phyloP scores from a whole-genome alignment of 2,888 invertebrate genomes.

The Deladenus siricidicola region DNA sequence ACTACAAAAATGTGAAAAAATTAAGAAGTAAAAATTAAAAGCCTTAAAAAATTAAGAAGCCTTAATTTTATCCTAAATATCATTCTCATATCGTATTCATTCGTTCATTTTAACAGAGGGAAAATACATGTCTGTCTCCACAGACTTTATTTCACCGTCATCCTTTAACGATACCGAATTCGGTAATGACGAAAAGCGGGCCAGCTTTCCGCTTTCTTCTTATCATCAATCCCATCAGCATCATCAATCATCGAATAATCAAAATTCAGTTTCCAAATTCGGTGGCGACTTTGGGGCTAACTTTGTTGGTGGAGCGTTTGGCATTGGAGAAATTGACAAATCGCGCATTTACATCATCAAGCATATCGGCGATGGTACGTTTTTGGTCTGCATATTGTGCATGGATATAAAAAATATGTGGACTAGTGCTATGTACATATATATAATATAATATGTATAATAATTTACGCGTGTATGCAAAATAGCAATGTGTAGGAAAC shows the following conservation, averaged over 20 bases:
- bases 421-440: no score
- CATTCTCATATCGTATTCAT: no score
- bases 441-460: background rate
- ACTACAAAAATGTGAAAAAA: no score
- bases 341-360: conserved; percentile 9
- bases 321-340: background rate
- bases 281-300: background rate
- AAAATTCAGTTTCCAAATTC: background rate
- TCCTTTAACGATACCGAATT: no score
- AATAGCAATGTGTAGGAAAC: conserved; percentile 15
- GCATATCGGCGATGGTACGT: conserved; percentile 15
- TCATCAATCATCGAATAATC: background rate
- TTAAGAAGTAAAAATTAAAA: background rate
- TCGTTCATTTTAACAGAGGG: background rate
- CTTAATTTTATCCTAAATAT: background rate
- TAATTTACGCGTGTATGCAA: no score
- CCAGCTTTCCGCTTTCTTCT: background rate
- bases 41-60: no score
- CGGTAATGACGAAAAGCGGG: background rate
- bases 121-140: background rate
- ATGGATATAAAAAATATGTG: no score
- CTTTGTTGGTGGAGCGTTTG: background rate
- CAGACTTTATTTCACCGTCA: no score
- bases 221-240: background rate
- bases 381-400: background rate